Evolutionary conservation across 2,797 vertebrate species (phyloP).

Genomic region (Sebastes taczanowskii): DNA sequence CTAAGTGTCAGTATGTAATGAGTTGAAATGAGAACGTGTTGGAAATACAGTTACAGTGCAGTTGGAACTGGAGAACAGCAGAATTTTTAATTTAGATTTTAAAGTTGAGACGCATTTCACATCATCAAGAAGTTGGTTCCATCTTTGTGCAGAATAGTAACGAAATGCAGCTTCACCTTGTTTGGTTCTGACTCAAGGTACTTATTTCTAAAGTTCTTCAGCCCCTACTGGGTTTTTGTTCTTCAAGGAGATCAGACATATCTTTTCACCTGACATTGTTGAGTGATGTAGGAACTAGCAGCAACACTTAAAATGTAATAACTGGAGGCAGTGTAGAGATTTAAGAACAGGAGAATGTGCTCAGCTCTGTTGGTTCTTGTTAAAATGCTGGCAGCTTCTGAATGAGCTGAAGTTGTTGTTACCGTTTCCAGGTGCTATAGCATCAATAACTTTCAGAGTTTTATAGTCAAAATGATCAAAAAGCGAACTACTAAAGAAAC

Average conservation of each 20-base stretch:
- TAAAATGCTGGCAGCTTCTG: not conserved
- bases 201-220: not conserved
- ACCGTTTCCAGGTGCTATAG: rapidly evolving
- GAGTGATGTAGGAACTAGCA: not conserved
- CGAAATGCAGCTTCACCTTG: not conserved
- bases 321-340: not conserved
- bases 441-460: not conserved
- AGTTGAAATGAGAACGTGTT: not conserved
- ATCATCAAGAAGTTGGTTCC: not conserved
- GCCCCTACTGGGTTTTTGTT: no score
- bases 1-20: no score
- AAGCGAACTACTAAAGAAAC: not conserved
- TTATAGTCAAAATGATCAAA: not conserved
- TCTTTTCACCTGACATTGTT: not conserved
- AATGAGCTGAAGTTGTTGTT: not conserved
- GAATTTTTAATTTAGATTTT: not conserved
- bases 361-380: not conserved
- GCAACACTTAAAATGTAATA: not conserved
- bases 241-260: not conserved
- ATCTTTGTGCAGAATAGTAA: not conserved
- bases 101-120: not conserved
- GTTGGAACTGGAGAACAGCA: not conserved
- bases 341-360: not conserved
- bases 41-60: not conserved
- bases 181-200: not conserved